Evolutionary conservation across 2,113 vertebrate genomes (phyloP).

Genomic region (Pygoscelis antarcticus): DNA sequence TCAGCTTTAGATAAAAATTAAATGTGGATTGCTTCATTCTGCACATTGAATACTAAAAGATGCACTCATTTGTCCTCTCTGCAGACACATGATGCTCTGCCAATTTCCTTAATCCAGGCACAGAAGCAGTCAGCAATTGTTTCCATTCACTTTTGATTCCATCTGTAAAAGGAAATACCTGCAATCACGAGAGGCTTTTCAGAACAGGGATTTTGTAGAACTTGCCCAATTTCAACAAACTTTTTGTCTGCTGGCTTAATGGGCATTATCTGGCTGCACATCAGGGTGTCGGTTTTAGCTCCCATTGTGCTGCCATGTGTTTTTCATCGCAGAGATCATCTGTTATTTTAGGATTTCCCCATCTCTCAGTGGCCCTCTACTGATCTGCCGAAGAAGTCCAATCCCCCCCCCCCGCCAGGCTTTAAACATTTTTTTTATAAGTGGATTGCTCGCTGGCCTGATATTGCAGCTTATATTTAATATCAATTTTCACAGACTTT

Average conservation of each 20-base stretch:
- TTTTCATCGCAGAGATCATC: constrained; percentile 12
- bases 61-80: constrained; percentile 52
- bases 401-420: background rate
- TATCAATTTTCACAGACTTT: background rate
- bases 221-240: constrained; percentile 55
- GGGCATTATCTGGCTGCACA: constrained; percentile 38
- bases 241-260: constrained; percentile 56
- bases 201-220: constrained; percentile 43
- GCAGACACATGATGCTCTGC: constrained; percentile 56
- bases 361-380: background rate
- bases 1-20: constrained; percentile 64
- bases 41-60: constrained; percentile 57
- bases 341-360: constrained; percentile 29
- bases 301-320: constrained; percentile 24
- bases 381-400: background rate
- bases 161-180: constrained; percentile 60
- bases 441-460: background rate
- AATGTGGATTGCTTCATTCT: constrained; percentile 55
- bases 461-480: background rate
- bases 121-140: constrained; percentile 56
- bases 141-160: constrained; percentile 62
- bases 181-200: constrained; percentile 58
- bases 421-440: background rate
- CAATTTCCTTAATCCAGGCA: constrained; percentile 69
- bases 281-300: constrained; percentile 27